Evolutionary conservation across 2,113 vertebrate species (phyloP), one percentile per base, ranked within the genome.

Genomic region (Donacobius atricapilla): DNA sequence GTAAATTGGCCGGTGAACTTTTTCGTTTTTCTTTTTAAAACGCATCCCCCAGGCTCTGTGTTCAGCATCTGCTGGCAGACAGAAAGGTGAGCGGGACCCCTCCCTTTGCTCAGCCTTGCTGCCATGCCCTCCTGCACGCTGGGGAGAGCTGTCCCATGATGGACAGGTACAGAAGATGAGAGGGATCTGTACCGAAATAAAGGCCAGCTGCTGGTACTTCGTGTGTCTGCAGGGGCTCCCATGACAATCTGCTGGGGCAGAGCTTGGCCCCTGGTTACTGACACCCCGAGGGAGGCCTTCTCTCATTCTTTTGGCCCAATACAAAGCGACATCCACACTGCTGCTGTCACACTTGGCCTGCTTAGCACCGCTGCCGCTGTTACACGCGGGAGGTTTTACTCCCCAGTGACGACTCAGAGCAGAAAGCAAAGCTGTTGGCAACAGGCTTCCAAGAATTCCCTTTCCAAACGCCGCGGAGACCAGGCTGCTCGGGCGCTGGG

Each of bases 371-470:
- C 35, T 16, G 28, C 9, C 56, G 45, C 64, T 60, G 9, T 44
- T 31, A 56, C 75, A 50, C 47, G 8, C 56, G 18, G 30, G 2
- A 35, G 84, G 37, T 83, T 84, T 76, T 25, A 24, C 37, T 37
- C 10, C 56, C 45, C 60, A 51, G n/a, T 17, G 72, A 53, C 60
- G 56, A 71, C 45, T 75, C 45, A 40, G 70, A 65, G 69, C 20
- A 97, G 91, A 95, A 91, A 75, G 56, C 27, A 30, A 72, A 88
- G 51, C 21, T 73, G 37, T 63, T 82, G 17, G 48, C 48, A 45
- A 10, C 0, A 31, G 24, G 19, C 15, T 69, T 79, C 56, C 73
- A 58, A 76, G 87, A 91, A 72, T 48, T 44, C 0, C 0, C 48
- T 87, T 76, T 84, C 61, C 28, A 84, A 93, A 57, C 51, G 8